Percentiles rank a stretch among this genome's conserved stretches.
Conservation (phyloP, 2,888 invertebrate species). For the Melanargia galathea region DNA sequence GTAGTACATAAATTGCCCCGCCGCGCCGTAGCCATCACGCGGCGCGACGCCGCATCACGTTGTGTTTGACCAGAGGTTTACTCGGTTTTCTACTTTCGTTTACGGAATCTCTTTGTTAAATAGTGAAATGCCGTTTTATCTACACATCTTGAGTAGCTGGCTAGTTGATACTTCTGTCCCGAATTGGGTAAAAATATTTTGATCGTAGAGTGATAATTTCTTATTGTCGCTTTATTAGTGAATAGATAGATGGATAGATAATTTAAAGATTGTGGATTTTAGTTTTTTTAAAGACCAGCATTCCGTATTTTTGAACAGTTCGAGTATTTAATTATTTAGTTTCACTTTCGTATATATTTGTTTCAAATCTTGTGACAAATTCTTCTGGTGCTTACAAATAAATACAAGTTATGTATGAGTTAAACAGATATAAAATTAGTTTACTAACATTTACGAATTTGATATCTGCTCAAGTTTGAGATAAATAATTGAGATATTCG, state of each 20-base stretch:
- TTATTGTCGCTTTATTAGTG: slow-evolving; percentile 26
- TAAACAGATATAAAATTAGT: not conserved
- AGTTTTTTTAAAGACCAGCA: not conserved
- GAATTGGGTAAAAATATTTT: slow-evolving; percentile 37
- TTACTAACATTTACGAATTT: not conserved
- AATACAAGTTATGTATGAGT: not conserved
- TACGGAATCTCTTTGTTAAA: slow-evolving; percentile 37
- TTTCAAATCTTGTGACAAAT: not conserved
- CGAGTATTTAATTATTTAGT: not conserved
- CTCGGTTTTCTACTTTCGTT: slow-evolving; percentile 38
- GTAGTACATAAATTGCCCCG: no score
- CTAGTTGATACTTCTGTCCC: slow-evolving; percentile 31
- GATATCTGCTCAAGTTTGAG: not conserved
- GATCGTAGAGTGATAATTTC: slow-evolving; percentile 30
- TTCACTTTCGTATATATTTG: not conserved
- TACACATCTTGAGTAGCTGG: slow-evolving; percentile 31
- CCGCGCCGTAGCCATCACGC: no score
- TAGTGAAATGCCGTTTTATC: slow-evolving; percentile 33
- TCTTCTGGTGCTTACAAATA: not conserved
- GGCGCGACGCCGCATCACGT: not conserved
- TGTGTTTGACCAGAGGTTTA: not conserved
- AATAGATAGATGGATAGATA: slow-evolving; percentile 11
- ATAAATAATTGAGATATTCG: slow-evolving; percentile 11
- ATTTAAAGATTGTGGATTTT: slow-evolving; percentile 2
- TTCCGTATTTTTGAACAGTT: not conserved